Conservation (phyloP, 92 coral and sea anemone species). For the Phenganax subtilis region DNA sequence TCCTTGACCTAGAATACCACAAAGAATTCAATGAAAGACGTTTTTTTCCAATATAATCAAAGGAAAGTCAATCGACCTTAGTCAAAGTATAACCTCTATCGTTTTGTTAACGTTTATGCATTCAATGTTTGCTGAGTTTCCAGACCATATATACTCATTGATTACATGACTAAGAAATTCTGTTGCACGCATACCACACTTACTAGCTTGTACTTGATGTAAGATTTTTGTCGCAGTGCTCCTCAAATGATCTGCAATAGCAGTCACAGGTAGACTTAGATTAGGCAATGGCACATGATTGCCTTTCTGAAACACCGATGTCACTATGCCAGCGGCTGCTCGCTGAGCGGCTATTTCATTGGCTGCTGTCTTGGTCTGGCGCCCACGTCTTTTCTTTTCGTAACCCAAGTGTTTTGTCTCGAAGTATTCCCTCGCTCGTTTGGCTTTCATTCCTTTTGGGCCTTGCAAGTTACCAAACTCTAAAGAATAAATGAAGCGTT, state of each 20-base stretch:
- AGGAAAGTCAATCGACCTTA: too few relatives aligned
- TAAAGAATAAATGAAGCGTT: conserved; percentile 30
- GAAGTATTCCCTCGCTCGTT: conserved; percentile 95
- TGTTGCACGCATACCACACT: background rate
- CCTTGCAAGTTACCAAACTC: conserved; percentile 98
- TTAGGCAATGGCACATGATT: conserved; percentile 33
- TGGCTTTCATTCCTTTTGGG: conserved; percentile 95
- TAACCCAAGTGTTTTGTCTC: conserved; percentile 94
- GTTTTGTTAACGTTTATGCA: too few relatives aligned
- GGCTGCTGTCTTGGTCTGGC: conserved; percentile 72
- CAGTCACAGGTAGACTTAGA: conserved; percentile 34
- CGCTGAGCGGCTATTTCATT: conserved; percentile 43
- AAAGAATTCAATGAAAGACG: background rate
- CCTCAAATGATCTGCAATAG: conserved; percentile 45
- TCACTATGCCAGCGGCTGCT: conserved; percentile 45
- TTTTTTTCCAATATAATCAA: too few relatives aligned
- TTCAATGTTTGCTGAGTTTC: too few relatives aligned
- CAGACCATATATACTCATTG: too few relatives aligned
- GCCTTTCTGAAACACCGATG: conserved; percentile 39
- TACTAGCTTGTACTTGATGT: conserved; percentile 32
- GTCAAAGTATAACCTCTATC: too few relatives aligned
- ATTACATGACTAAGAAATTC: too few relatives aligned
- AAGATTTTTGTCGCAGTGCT: conserved; percentile 38
- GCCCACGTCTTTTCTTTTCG: conserved; percentile 93
- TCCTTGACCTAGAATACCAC: background rate